Base-by-base conservation (phyloP, 2,797 vertebrate species). In the Chromis chromis region DNA sequence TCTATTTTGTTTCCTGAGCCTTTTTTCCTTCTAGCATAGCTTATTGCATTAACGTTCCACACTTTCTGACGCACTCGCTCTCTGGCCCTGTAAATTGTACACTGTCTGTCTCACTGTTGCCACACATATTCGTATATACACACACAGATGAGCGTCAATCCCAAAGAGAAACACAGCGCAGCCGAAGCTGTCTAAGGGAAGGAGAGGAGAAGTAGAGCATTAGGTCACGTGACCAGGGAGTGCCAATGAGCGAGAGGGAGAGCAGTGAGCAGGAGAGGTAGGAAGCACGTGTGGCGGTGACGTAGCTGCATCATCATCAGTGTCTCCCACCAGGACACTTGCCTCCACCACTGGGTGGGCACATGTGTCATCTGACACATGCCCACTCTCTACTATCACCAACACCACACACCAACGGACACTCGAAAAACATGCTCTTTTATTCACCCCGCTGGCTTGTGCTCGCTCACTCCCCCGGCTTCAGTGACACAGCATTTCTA, bases 271-370 rank as follows among this genome's bases (percentile, higher is more conserved):
- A 78, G 72, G 87, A 79, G 78, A 91, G 86, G 85, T 77, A 84
- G 85, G 82, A 89, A 91, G 88, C 82, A 84, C 79, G 84, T 81
- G 89, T 83, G 75, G 88, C 73, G 76, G 75, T 94, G 92, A 94
- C 87, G 87, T 87, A 79, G 86, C 79, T 48, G 76, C 87, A 52
- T 63, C 76, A 31, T 81, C 67, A 84, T 67, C 77, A 60, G 82
- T 78, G 85, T 87, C 79, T 88, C 86, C 79, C 83, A 78, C 86
- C 85, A 56, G 73, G 79, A 86, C n/a, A 27, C 63, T 67, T 53
- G 76, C 84, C 76, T 83, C 75, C 78, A 65, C 76, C 69, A 33
- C 65, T 78, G 79, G 77, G 89, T 90, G 89, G 89, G 89, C 80
- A 85, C 73, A 82, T 71, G 83, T 86, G 79, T 91, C 86, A 87